Evolutionary conservation across 2,888 invertebrate species (phyloP).

Genomic region (Caenorhabditis sinica): DNA sequence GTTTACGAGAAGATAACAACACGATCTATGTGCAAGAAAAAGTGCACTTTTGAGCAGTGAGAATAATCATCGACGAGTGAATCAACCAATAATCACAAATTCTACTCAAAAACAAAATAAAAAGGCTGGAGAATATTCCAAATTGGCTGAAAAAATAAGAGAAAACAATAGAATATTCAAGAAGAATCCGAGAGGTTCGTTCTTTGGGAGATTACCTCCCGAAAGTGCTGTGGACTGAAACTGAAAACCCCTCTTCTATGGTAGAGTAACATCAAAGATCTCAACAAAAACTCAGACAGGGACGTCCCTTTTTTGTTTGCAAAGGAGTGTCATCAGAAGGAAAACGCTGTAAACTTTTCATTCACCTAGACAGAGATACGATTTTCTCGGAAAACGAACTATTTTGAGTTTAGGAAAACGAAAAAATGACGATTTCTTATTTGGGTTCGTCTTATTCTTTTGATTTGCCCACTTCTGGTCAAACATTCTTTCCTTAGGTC

Average conservation of each 20-base stretch:
- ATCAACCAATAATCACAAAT: conserved; percentile 4
- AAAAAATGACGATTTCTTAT: conserved; percentile 44
- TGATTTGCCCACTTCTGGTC: conserved; percentile 19
- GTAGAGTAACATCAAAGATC: conserved; percentile 33
- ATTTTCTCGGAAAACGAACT: conserved; percentile 32
- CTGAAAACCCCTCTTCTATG: conserved; percentile 24
- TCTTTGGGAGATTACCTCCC: conserved; percentile 24
- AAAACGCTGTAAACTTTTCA: conserved; percentile 26
- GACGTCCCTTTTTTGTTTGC: conserved; percentile 36
- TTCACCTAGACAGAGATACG: conserved; percentile 6
- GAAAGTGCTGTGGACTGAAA: conserved; percentile 12
- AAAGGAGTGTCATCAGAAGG: conserved; percentile 22
- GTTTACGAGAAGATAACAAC: too few relatives aligned
- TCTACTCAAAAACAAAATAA: conserved; percentile 1
- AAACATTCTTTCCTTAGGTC: conserved; percentile 14
- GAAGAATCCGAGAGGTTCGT: not conserved
- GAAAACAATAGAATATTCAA: conserved; percentile 51
- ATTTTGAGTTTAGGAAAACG: conserved; percentile 13
- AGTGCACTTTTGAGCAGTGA: not conserved
- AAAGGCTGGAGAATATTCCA: not conserved
- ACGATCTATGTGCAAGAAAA: not conserved
- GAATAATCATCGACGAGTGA: not conserved
- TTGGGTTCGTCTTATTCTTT: conserved; percentile 35
- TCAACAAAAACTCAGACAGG: conserved; percentile 28
- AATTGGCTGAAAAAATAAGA: not conserved